These are phyloP conservation scores for Congeria kusceri DNA, from an alignment of 2,888 invertebrate species.

Conservation along the genomic window DNA sequence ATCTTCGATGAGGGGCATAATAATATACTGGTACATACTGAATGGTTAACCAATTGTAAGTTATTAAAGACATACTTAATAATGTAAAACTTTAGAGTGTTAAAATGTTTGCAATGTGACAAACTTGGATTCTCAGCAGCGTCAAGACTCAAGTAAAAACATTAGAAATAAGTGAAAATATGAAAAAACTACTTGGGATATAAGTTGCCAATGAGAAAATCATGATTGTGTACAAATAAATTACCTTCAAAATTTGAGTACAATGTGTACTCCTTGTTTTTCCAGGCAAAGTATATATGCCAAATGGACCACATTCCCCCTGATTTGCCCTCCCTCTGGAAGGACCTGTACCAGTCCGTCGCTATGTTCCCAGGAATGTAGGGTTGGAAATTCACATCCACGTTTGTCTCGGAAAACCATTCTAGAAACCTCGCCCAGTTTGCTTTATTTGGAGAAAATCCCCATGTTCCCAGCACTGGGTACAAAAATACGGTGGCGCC, in stretches of 20 bases:
- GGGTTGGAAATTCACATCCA: slow-evolving; percentile 66
- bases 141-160: too few relatives aligned
- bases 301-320: slow-evolving; percentile 81
- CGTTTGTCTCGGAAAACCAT: slow-evolving; percentile 64
- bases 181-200: slow-evolving; percentile 1
- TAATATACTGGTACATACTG: too few relatives aligned
- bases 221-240: background rate
- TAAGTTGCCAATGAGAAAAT: slow-evolving; percentile 16
- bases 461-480: slow-evolving; percentile 77
- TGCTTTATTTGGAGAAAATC: slow-evolving; percentile 70
- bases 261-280: slow-evolving; percentile 66
- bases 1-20: too few relatives aligned
- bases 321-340: slow-evolving; percentile 53
- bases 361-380: slow-evolving; percentile 72
- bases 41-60: too few relatives aligned
- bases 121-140: too few relatives aligned
- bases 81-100: too few relatives aligned
- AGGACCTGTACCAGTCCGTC: slow-evolving; percentile 72
- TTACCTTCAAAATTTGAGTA: slow-evolving; percentile 68
- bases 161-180: background rate
- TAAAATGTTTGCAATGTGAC: too few relatives aligned
- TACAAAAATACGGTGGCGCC: slow-evolving; percentile 67
- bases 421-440: slow-evolving; percentile 69
- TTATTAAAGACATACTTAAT: too few relatives aligned
- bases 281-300: slow-evolving; percentile 76